Base-by-base conservation (phyloP, 92 coral and sea anemone species). In the Porites cylindrica region DNA sequence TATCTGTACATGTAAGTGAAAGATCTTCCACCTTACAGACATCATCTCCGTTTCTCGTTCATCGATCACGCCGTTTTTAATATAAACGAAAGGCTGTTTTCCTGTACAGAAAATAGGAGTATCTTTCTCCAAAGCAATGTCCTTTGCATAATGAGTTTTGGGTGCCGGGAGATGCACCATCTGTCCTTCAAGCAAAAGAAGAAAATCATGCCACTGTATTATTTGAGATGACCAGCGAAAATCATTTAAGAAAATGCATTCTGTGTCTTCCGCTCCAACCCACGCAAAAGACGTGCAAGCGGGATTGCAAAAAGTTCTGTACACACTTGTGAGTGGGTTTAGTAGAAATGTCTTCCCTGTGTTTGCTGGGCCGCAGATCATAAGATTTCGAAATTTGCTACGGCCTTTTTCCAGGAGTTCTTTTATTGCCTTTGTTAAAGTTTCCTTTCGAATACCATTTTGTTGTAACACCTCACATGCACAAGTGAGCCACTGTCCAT, bases 141-240 rank as follows among this genome's bases (percentile, higher is more conserved):
- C 96, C 68, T 74, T 82, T 32, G 90, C 82, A 82, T 86, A 90
- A 63, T 89, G 92, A 7, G 91, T 85, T 73, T 92, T 89, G 1
- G 93, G 95, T 1, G 93, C 93, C n/a, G 93, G 96, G 4, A 93
- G 72, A 73, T 90, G 89, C 38, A 85, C 88, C 24, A 79, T 23
- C 38, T 93, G 90, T 29, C 94, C 93, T 17, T 91, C 94, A 58
- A 91, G 87, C 67, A 88, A 75, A 21, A 93, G 80, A 5, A 91
- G 91, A 47, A 93, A 82, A 76, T 91, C 94, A 51, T 90, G 89
- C 92, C 96, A 90, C 11, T 88, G 83, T 26, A 93, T 90, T 3
- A 86, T 71, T 8, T 87, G 61, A 1, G 74, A 73, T 6, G 68
- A 80, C 91, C 96, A 93, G 9, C 92, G 81, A 74, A 90, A 87